Evolutionary conservation across 1,140 invertebrate species (phyloP).

Genomic region (Colletes gigas): DNA sequence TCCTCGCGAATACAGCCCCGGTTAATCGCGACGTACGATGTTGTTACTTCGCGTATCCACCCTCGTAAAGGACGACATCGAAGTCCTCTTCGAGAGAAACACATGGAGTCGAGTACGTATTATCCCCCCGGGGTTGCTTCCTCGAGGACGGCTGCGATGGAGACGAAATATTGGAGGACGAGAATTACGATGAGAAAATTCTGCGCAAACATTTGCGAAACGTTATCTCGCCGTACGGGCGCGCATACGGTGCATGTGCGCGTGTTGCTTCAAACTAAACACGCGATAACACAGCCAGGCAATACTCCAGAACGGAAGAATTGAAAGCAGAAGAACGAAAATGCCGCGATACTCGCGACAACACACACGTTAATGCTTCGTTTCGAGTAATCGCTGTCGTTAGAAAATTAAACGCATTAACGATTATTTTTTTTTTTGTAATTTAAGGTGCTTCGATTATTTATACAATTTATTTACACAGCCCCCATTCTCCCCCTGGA

Average conservation of each 20-base stretch:
- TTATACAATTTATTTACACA: too few species aligned
- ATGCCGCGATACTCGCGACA: too few species aligned
- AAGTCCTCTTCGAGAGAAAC: background rate
- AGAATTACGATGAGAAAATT: slow-evolving; percentile 63
- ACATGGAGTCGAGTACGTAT: slow-evolving; percentile 31
- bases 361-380: too few species aligned
- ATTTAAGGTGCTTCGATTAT: too few species aligned
- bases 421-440: too few species aligned
- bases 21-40: background rate
- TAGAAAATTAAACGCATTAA: too few species aligned
- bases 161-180: slow-evolving; percentile 63
- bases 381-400: too few species aligned
- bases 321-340: background rate
- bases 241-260: slow-evolving; percentile 1
- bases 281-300: background rate
- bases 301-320: background rate
- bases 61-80: background rate
- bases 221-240: slow-evolving; percentile 32
- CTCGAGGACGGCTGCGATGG: slow-evolving; percentile 14
- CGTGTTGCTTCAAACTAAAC: background rate
- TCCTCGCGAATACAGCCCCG: too few species aligned
- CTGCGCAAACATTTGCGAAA: slow-evolving; percentile 60
- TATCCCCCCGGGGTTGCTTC: slow-evolving; percentile 6
- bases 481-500: too few species aligned
- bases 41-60: background rate